Percentiles rank a stretch among this genome's conserved stretches.
These are phyloP conservation scores for Aplochiton taeniatus DNA, from an alignment of 2,797 vertebrate species.

Conservation along the genomic window DNA sequence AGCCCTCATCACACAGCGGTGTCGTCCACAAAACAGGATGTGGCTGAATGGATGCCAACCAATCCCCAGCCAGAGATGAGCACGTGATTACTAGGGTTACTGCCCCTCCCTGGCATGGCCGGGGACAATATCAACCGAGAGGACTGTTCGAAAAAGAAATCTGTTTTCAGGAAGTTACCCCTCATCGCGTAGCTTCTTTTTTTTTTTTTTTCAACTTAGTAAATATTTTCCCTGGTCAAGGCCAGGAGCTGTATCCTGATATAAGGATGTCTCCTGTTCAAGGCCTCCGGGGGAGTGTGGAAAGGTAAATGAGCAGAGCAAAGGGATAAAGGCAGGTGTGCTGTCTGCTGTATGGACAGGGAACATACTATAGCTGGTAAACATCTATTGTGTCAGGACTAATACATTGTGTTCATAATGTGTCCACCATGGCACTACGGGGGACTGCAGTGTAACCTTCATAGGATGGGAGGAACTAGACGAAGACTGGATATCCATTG, in stretches of 20 bases:
- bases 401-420: too few relatives aligned
- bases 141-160: background rate
- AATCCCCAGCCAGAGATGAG: constrained; percentile 10
- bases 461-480: too few relatives aligned
- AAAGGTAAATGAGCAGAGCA: constrained; percentile 18
- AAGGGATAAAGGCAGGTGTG: constrained; percentile 31
- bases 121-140: constrained; percentile 35
- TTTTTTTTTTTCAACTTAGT: constrained; percentile 21
- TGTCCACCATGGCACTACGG: too few relatives aligned
- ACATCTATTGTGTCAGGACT: too few relatives aligned
- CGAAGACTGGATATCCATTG: too few relatives aligned
- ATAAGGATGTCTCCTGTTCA: background rate
- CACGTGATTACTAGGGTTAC: constrained; percentile 38
- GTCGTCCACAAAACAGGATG: constrained; percentile 67
- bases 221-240: constrained; percentile 32
- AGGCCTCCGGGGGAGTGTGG: constrained; percentile 20
- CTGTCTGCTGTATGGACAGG: too few relatives aligned
- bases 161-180: constrained; percentile 57
- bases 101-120: constrained; percentile 19
- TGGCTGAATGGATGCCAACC: constrained; percentile 11
- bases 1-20: constrained; percentile 22
- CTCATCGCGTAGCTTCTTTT: constrained; percentile 29
- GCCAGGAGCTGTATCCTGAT: constrained; percentile 1
- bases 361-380: too few relatives aligned
- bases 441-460: too few relatives aligned